These are phyloP conservation scores for Philhelius pedissequus DNA, from an alignment of 2,888 invertebrate species.

Conservation along the genomic window DNA sequence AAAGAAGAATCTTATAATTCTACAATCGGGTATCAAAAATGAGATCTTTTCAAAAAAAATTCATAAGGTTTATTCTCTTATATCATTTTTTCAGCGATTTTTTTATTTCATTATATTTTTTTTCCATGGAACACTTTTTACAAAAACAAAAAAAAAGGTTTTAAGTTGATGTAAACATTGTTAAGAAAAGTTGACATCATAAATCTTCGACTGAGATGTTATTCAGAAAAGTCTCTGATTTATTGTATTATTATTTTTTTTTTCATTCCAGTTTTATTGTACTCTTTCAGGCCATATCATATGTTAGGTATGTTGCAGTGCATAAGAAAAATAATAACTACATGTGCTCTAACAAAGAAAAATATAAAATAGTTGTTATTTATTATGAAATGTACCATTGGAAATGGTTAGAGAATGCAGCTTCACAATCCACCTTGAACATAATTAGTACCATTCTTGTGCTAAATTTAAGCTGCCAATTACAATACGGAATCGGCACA, in stretches of 20 bases:
- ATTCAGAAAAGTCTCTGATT: slow-evolving; percentile 71
- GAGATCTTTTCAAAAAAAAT: slow-evolving; percentile 56
- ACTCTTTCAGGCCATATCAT: slow-evolving; percentile 41
- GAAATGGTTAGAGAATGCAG: no score
- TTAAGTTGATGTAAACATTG: slow-evolving; percentile 70
- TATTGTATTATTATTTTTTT: slow-evolving; percentile 60
- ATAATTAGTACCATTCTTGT: no score
- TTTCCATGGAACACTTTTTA: slow-evolving; percentile 44
- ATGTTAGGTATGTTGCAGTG: no score
- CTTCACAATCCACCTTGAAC: no score
- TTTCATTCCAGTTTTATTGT: slow-evolving; percentile 46
- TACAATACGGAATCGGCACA: no score
- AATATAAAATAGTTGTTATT: no score
- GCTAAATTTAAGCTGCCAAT: no score
- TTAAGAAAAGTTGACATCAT: slow-evolving; percentile 69
- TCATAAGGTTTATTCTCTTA: slow-evolving; percentile 56
- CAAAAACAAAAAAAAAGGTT: slow-evolving; percentile 46
- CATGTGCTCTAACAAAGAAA: no score
- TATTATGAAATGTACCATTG: no score
- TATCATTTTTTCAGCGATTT: slow-evolving; percentile 63
- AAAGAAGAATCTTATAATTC: slow-evolving; percentile 54
- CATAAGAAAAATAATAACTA: slow-evolving; percentile 21
- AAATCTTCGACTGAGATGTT: slow-evolving; percentile 69
- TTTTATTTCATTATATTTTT: slow-evolving; percentile 43
- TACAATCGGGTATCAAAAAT: slow-evolving; percentile 60